Base-by-base conservation (phyloP, 2,113 vertebrate genomes). In the Etheostoma cragini region DNA sequence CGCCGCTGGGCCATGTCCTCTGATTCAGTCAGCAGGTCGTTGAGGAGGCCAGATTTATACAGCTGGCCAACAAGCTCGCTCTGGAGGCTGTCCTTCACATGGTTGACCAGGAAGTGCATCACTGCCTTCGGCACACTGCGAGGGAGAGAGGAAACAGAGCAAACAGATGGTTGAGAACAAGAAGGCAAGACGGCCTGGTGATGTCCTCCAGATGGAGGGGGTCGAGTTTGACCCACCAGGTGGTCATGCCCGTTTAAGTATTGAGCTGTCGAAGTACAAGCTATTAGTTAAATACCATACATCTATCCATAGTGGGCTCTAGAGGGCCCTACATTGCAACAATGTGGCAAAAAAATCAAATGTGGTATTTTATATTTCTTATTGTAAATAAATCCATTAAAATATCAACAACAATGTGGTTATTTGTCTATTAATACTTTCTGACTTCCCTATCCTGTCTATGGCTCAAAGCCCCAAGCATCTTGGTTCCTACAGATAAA, bases 81-180 rank as follows among this genome's bases (percentile, higher is more conserved):
- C 95, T 99, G 98, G 56, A 99, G 97, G 89, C 97, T 97, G 88
- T 99, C 98, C 89, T 99, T 99, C 91, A 99, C 98, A 0, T 99
- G 97, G 94, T 99, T 99, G 86, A 99, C 98, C 92, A 99, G 94
- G 91, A 99, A 99, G 95, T 99, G 98, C 98, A 99, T 99, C 83
- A 99, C 98, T 26, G 98, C 98, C 91, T 99, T 99, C 81, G 98
- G 98, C 91, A 99, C 98, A 62, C 98, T 99, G 93, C 14, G 82
- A 63, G 38, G 15, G 68, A 65, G 54, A 64, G 45, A 58, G 68
- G 62, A 71, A 76, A 72, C 67, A 22, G 80, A 78, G 3, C 6
- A 12, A 80, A 77, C 72, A 89, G 82, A 85, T 86, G 89, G 81
- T 45, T 79, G 45, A 76, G 76, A 83, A 80, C 82, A 79, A 78